Conservation (phyloP, 2,113 vertebrate genomes). For the Peromyscus leucopus region DNA sequence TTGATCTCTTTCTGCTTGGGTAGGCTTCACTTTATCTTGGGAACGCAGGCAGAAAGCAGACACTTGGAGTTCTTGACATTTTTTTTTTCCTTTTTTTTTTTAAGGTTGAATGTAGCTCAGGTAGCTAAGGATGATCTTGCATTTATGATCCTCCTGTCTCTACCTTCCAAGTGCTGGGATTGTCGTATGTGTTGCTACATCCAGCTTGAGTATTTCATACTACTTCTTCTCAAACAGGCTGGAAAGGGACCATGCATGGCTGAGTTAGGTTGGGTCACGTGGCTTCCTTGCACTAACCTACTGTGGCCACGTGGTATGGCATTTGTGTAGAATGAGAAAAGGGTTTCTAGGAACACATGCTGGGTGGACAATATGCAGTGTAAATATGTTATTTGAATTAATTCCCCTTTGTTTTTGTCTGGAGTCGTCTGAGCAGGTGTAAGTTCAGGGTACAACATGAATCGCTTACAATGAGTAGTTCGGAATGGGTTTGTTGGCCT, state of each 20-base stretch:
- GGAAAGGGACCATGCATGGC: background rate
- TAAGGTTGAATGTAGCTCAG: background rate
- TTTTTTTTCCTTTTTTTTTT: background rate
- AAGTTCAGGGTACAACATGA: background rate
- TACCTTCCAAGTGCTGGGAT: background rate
- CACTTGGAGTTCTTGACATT: background rate
- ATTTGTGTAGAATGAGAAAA: background rate
- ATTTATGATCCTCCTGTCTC: background rate
- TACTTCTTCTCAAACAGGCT: background rate
- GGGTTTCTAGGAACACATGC: background rate
- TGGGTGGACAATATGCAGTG: background rate
- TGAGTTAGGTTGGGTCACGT: background rate
- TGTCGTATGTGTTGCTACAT: background rate
- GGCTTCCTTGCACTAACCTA: background rate
- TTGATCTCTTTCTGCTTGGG: background rate
- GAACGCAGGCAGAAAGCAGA: background rate
- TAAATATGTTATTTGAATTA: background rate
- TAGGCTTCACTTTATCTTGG: background rate
- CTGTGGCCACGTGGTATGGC: background rate
- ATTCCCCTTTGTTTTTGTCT: background rate
- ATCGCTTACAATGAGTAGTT: background rate
- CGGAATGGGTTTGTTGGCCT: background rate
- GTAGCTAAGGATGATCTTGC: background rate
- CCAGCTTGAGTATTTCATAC: background rate
- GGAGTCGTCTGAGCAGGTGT: background rate